Base-by-base conservation (phyloP, 2,797 vertebrate genomes). In the Silurus aristotelis region DNA sequence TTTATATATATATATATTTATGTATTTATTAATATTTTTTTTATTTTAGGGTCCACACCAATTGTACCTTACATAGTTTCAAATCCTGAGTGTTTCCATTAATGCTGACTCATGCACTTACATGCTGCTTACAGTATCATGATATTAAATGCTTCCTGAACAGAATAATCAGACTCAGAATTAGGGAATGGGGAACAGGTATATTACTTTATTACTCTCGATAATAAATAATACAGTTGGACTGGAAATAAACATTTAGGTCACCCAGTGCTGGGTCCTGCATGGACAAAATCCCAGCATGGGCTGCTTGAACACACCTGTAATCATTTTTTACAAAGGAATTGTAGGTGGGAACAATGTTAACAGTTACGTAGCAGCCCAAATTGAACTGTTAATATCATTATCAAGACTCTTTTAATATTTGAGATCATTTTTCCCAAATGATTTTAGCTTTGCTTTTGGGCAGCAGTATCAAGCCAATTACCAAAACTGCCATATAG, bases 31-130 rank as follows among this genome's bases (percentile, higher is more conserved):
- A 1, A 52, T 52, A 52, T 67, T 19, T 68, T 8, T 19, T 43
- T 48, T 14, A 46, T 72, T 72, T 56, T 17, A 5, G 38, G 38
- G 38, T 76, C 71, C 52, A 20, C 48, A 60, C 15, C 52, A n/a
- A 63, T 48, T 71, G 72, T 63, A 85, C 70, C 63, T 63, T 77
- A 72, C 17, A 43, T 48, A 12, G 83, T 86, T 76, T 87, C 75
- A 79, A 64, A 64, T 55, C 86, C 73, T 84, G 76, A 58, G 46
- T 73, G 86, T 81, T 89, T 14, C 27, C 31, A 46, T 63, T 83
- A 64, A 68, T 48, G 52, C 72, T 71, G 63, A 87, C 84, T 56
- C 80, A 67, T 85, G 85, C 87, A 85, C 72, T 87, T 1, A 77
- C 25, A 70, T 81, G 83, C 87, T 71, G 38, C 38, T 38, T 38